Conservation (phyloP, 2,888 invertebrate genomes). For the Drosophila nr. fundita region DNA sequence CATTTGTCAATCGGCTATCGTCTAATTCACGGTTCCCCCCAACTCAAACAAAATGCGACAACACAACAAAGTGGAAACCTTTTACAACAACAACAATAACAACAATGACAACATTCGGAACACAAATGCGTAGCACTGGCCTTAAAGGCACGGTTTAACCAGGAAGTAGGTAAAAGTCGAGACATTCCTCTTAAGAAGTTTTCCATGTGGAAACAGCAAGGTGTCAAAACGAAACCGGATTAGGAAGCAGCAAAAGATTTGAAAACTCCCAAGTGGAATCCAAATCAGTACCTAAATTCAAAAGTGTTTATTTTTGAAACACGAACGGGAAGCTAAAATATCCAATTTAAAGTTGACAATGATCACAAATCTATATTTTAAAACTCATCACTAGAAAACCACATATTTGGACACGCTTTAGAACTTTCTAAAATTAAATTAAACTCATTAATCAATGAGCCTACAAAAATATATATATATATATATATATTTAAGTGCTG, state of each 20-base stretch:
- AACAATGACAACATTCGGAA: not conserved
- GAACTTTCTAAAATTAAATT: not conserved
- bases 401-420: not conserved
- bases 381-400: not conserved
- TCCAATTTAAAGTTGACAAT: not conserved
- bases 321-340: no score
- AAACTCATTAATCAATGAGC: not conserved
- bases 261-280: not conserved
- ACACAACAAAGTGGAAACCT: constrained; percentile 2
- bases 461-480: not conserved
- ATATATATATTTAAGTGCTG: not conserved
- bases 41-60: constrained; percentile 42
- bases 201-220: not conserved
- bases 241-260: not conserved
- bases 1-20: constrained; percentile 10
- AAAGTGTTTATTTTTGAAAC: not conserved
- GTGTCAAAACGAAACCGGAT: not conserved
- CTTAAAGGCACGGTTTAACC: constrained; percentile 15
- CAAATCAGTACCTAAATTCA: not conserved
- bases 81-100: not conserved
- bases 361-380: not conserved
- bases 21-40: constrained; percentile 13
- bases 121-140: constrained; percentile 15
- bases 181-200: constrained; percentile 1
- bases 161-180: constrained; percentile 27